A percentile compares a stretch with the other conserved stretches of the same genome.
Conservation (phyloP, 1,140 invertebrate genomes). For the Globodera rostochiensis region DNA sequence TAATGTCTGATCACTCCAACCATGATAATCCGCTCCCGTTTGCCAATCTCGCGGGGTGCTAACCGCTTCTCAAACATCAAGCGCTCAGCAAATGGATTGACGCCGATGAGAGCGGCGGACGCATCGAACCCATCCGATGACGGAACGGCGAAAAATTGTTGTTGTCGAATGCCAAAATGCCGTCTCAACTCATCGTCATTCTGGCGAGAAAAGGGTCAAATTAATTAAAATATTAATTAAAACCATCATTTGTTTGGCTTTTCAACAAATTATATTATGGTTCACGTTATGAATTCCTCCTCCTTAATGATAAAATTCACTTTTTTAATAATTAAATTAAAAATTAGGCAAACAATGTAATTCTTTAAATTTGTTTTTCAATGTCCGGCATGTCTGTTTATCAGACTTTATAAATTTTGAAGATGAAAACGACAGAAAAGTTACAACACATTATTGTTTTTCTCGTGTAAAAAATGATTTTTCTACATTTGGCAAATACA, state of each 20-base stretch:
- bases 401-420: no score
- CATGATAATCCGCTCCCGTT: slow-evolving; percentile 14
- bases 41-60: not conserved
- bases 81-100: not conserved
- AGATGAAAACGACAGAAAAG: no score
- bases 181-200: not conserved
- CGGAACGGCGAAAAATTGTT: not conserved
- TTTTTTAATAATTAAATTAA: no score
- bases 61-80: not conserved
- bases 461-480: no score
- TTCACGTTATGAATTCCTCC: no score
- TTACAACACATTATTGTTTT: no score
- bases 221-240: not conserved
- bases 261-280: no score
- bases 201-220: not conserved
- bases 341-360: no score
- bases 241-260: not conserved
- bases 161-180: not conserved
- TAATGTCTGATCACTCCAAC: not conserved
- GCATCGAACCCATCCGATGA: not conserved
- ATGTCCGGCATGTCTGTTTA: no score
- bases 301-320: no score
- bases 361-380: no score
- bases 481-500: no score
- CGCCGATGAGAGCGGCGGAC: not conserved